Base-by-base conservation (phyloP, 1,140 invertebrate species). In the Euwallacea similis region DNA sequence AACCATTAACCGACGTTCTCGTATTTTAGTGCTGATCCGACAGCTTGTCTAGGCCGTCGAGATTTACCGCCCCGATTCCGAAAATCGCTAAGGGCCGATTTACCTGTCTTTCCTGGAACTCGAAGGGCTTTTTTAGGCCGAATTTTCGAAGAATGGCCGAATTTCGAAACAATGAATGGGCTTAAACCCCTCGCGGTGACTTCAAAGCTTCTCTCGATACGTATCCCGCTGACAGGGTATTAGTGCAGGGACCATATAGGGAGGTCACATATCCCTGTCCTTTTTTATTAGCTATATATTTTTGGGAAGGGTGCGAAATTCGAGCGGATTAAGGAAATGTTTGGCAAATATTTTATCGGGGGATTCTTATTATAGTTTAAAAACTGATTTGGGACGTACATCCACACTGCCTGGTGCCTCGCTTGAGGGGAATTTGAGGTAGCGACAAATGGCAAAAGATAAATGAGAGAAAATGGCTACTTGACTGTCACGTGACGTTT, bases 131-230 rank as follows among this genome's bases (percentile, higher is more conserved):
- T 66, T 66, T 16, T 42, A 43, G 33, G 21, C 46, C 15, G 46
- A 66, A 66, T 56, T 10, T 15, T 16, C 21, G 50, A 56, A 66
- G 64, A 66, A 66, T 56, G 64, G 64, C 10, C 70, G 43, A 53
- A 43, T 15, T 46, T 56, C 50, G 50, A 65, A 71, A 72, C 64
- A 72, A 72, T 72, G 71, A 66, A 67, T 72, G 50, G 56, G 47
- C 50, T 43, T 50, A 56, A 56, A 50, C 42, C 64, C 42, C 64
- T 54, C 64, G 64, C 64, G 64, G 64, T 56, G 41, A 55, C 50
- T 66, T 66, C 64, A 66, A 66, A 66, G 64, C 46, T 55, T 56
- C 21, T 10, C 50, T 13, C 21, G 21, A 33, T 33, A 56, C 41
- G 56, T 15, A 43, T 66, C 21, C 47, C 64, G 56, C 44, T 21